These are phyloP conservation scores for Eriocheir sinensis DNA, from an alignment of 1,140 invertebrate species.

Conservation along the genomic window DNA sequence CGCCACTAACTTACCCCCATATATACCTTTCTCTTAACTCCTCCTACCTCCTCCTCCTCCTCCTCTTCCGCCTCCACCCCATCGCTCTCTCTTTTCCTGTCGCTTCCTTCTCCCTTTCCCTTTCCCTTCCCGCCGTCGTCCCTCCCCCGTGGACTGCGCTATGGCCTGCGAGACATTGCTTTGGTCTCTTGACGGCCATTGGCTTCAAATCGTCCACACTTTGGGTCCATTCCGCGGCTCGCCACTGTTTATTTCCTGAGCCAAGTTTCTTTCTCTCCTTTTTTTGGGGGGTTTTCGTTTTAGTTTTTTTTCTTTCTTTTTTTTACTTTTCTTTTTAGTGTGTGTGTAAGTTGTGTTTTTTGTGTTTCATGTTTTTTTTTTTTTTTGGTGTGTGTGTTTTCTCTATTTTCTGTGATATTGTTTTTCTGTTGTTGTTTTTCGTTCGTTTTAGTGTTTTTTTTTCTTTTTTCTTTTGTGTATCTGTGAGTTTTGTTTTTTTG, in stretches of 20 bases:
- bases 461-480: not conserved
- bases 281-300: not conserved
- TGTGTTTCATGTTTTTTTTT: no score
- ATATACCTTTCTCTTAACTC: not conserved
- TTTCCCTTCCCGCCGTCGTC: not conserved
- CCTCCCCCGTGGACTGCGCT: conserved; percentile 1
- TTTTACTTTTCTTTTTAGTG: not conserved
- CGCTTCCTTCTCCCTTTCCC: not conserved
- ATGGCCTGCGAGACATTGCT: conserved; percentile 54
- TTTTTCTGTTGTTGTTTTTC: not conserved
- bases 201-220: conserved; percentile 17
- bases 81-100: not conserved
- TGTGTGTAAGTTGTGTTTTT: no score
- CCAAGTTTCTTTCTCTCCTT: not conserved
- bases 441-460: not conserved
- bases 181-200: not conserved
- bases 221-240: not conserved
- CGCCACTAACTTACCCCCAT: no score
- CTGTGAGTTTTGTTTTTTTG: no score
- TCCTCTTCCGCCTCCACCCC: not conserved
- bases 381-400: no score
- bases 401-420: no score
- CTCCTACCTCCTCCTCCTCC: not conserved
- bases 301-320: not conserved
- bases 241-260: conserved; percentile 16